Evolutionary conservation across 2,113 vertebrate species (phyloP).

Genomic region (Hipposideros armiger): DNA sequence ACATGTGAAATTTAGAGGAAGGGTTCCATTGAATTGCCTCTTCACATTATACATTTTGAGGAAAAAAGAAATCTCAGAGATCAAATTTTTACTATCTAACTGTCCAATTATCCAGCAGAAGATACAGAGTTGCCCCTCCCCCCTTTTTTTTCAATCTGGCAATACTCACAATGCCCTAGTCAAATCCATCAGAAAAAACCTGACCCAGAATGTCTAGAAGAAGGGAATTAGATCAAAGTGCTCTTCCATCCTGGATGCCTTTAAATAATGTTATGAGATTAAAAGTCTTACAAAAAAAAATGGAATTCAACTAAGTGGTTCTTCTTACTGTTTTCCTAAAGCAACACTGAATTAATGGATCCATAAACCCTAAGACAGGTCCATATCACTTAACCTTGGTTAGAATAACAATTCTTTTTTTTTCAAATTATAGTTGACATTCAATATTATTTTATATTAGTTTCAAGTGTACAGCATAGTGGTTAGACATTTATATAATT

Average conservation of each 20-base stretch:
- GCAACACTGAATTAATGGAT: not conserved
- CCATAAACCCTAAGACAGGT: not conserved
- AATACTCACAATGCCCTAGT: not conserved
- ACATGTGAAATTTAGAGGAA: slow-evolving; percentile 56
- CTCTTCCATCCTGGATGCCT: not conserved
- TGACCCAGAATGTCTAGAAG: slow-evolving; percentile 50
- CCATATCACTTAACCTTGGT: not conserved
- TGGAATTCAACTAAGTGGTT: slow-evolving; percentile 36
- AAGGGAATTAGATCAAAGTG: slow-evolving; percentile 15
- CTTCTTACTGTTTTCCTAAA: slow-evolving; percentile 43
- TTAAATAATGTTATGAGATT: slow-evolving; percentile 52
- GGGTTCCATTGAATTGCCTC: slow-evolving; percentile 55
- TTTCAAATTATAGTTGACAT: too few relatives aligned
- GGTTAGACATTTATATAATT: too few relatives aligned
- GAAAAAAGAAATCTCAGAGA: not conserved
- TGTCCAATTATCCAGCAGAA: not conserved
- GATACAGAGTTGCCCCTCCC: not conserved
- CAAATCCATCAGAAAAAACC: slow-evolving; percentile 27
- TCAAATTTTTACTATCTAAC: slow-evolving; percentile 33
- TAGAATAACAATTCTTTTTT: slow-evolving; percentile 42
- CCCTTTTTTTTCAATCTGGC: not conserved
- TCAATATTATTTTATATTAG: too few relatives aligned
- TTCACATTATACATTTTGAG: slow-evolving; percentile 41
- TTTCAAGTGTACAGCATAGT: too few relatives aligned
- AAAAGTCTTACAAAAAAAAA: slow-evolving; percentile 38